Evolutionary conservation across 2,113 vertebrate genomes (phyloP), one percentile per base, ranked within the genome.

Genomic region (Paradisaea rubra): DNA sequence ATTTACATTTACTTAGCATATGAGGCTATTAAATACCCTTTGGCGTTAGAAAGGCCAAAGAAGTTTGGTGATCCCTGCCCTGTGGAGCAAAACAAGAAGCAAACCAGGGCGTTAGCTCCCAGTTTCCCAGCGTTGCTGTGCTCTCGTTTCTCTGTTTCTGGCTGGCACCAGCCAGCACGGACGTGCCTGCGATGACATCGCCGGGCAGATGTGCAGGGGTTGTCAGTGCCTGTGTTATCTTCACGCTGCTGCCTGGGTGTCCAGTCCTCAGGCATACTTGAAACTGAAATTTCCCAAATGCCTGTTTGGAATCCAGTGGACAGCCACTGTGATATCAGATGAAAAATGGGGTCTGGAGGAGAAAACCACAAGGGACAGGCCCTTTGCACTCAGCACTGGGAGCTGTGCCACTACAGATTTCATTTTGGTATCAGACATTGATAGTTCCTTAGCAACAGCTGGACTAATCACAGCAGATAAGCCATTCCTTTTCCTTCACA

Each of bases 381-480:
- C 35, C 9, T 18, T 23, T 76, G n/a, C 61, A 37, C 59, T 44
- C 44, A 41, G 15, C 77, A 5, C 69, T 65, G 92, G 74, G 66
- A 79, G 45, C 69, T 73, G 44, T 56, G 70, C 86, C 72, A 28
- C 22, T 45, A 2, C 10, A 30, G 25, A 13, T 73, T 91, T 97
- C 20, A 16, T 61, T 93, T 95, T 21, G 27, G 33, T 83, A 8
- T 92, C n/a, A 21, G 65, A 17, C 20, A 6, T 23, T 35, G 60
- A 84, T 94, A 96, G 95, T 91, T 95, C 85, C 56, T 68, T 79
- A 89, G 88, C 91, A 94, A 82, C 92, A 86, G 84, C 47, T 79
- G 91, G 60, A 17, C 84, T 92, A 53, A 93, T 78, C 91, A 31
- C 30, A 86, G 90, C 83, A 89, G 95, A 91, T 92, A 91, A 66